Conservation (phyloP, 2,888 invertebrate genomes). For the Acleris holmiana region DNA sequence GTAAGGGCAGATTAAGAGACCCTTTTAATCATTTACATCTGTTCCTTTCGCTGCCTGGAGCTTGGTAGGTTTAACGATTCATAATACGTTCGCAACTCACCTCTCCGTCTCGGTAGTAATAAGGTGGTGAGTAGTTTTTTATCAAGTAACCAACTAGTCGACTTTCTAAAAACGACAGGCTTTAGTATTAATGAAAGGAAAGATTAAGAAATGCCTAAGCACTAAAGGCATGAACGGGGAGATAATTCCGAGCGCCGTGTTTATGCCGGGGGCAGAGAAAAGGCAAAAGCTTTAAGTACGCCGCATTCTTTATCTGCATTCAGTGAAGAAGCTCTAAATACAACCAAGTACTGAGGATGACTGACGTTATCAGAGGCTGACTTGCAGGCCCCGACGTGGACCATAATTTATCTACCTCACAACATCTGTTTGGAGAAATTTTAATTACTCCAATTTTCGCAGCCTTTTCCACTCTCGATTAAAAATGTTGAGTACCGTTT, state of each 20-base stretch:
- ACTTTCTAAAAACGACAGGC: slow-evolving; percentile 7
- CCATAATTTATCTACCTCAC: slow-evolving; percentile 36
- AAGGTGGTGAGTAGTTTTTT: too few relatives aligned
- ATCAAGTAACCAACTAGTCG: slow-evolving; percentile 11
- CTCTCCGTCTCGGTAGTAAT: too few relatives aligned
- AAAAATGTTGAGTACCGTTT: slow-evolving; percentile 30
- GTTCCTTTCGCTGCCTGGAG: too few relatives aligned
- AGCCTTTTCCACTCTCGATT: slow-evolving; percentile 31
- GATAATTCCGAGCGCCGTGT: slow-evolving; percentile 26
- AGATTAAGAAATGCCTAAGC: slow-evolving; percentile 35
- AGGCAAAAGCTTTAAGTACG: slow-evolving; percentile 33
- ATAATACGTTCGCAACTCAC: too few relatives aligned
- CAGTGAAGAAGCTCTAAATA: slow-evolving; percentile 23
- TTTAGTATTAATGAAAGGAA: slow-evolving; percentile 22
- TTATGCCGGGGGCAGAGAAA: slow-evolving; percentile 29
- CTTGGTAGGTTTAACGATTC: too few relatives aligned
- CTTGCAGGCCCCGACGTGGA: slow-evolving; percentile 31
- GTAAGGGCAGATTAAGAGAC: too few relatives aligned
- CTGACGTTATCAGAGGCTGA: slow-evolving; percentile 36
- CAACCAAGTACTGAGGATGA: slow-evolving; percentile 30
- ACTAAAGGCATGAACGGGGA: slow-evolving; percentile 22
- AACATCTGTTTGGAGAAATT: slow-evolving; percentile 37
- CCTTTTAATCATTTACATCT: too few relatives aligned
- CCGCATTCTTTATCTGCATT: slow-evolving; percentile 31
- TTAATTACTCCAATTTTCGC: slow-evolving; percentile 35